Percentiles rank a stretch among this genome's conserved stretches.
phyloP scores from a whole-genome alignment of 2,113 vertebrate species.

The Microtus pennsylvanicus region DNA sequence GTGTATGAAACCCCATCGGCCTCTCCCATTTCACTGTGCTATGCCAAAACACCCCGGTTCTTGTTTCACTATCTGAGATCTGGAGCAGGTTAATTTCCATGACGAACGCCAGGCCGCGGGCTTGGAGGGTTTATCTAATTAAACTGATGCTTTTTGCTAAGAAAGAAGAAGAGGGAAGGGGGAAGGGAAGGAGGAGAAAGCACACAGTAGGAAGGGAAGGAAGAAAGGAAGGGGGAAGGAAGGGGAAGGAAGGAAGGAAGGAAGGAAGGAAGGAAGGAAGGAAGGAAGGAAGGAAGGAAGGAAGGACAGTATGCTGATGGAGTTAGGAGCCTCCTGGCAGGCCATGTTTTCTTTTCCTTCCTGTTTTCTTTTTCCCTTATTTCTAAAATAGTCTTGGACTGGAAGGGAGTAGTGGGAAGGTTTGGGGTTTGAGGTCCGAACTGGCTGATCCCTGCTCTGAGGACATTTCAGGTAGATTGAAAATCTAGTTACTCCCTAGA shows the following conservation, averaged over 20 bases:
- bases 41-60: slow-evolving; percentile 88
- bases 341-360: background rate
- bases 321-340: background rate
- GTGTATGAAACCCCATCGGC: slow-evolving; percentile 86
- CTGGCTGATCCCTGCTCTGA: background rate
- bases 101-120: slow-evolving; percentile 90
- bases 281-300: slow-evolving; percentile 37
- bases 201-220: slow-evolving; percentile 81
- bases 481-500: background rate
- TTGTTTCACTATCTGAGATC: slow-evolving; percentile 90
- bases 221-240: background rate
- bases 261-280: background rate
- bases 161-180: slow-evolving; percentile 84
- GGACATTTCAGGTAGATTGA: background rate
- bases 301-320: fast-evolving
- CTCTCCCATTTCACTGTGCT: slow-evolving; percentile 89
- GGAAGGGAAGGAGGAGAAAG: fast-evolving
- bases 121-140: slow-evolving; percentile 91
- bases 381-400: background rate
- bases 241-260: slow-evolving; percentile 73
- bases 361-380: background rate
- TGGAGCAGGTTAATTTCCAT: slow-evolving; percentile 93
- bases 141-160: slow-evolving; percentile 89
- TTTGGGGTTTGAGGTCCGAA: background rate
- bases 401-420: background rate